These are phyloP conservation scores for Hydractinia echinata DNA, from an alignment of 30 jellyfish, hydroid and myxozoan species.

Conservation along the genomic window DNA sequence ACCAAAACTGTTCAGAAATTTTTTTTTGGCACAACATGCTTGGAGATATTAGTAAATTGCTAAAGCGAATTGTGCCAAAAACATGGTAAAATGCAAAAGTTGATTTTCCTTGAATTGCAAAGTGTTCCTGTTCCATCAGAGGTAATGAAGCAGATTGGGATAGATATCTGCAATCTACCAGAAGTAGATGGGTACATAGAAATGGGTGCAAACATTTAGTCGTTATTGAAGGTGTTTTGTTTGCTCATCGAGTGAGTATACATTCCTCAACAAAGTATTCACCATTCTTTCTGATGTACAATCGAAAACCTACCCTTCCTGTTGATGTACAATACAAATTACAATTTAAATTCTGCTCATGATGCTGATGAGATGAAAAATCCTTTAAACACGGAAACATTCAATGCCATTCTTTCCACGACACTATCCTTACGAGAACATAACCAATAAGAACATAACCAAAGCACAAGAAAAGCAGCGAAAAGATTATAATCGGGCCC, in stretches of 20 bases:
- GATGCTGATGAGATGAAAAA: not conserved
- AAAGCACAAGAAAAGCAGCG: constrained; percentile 1
- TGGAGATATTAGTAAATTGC: too few relatives aligned
- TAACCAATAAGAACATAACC: not conserved
- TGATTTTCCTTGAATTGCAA: too few relatives aligned
- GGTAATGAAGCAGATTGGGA: constrained; percentile 12
- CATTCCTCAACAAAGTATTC: constrained; percentile 1
- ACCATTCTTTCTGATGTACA: constrained; percentile 6
- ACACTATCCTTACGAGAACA: not conserved
- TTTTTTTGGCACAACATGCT: too few relatives aligned
- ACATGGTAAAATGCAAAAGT: constrained; percentile 4
- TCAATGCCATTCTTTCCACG: constrained; percentile 12
- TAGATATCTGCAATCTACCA: constrained; percentile 11
- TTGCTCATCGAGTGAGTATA: constrained; percentile 7
- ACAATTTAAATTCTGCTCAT: constrained; percentile 1
- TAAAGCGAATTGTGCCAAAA: constrained; percentile 4
- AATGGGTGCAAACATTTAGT: constrained; percentile 5
- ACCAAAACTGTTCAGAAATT: too few relatives aligned
- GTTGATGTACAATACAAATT: not conserved
- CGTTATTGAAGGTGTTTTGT: constrained; percentile 4
- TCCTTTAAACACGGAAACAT: not conserved
- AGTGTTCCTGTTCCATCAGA: constrained; percentile 9
- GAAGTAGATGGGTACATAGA: constrained; percentile 9
- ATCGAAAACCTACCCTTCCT: constrained; percentile 2
- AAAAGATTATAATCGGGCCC: not conserved